phyloP scores from a whole-genome alignment of 2,888 invertebrate species.

The Microctonus aethiopoides region DNA sequence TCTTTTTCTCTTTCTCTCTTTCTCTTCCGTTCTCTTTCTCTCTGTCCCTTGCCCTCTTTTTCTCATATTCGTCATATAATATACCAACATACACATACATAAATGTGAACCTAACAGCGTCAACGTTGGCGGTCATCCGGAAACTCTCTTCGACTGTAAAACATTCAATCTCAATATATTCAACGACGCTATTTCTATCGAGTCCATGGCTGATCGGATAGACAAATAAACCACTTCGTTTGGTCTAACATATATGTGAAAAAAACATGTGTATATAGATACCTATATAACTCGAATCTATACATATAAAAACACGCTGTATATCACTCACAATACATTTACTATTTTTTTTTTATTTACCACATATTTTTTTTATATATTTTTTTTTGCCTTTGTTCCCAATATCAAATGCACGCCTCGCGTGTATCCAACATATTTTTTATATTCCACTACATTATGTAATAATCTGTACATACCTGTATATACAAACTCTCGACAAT shows the following conservation, averaged over 20 bases:
- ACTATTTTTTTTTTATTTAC: not conserved
- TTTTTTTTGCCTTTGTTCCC: not conserved
- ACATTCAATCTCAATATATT: constrained; percentile 51
- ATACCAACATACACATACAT: not conserved
- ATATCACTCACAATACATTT: not conserved
- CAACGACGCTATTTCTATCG: constrained; percentile 49
- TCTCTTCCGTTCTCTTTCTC: not conserved
- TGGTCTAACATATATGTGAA: not conserved
- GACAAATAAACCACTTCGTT: constrained; percentile 12
- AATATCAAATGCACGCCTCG: not conserved
- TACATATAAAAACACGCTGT: not conserved
- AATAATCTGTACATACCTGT: too few species aligned
- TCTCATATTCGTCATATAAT: not conserved
- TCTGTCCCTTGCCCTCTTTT: not conserved
- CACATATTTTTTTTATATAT: not conserved
- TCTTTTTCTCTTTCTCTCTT: not conserved
- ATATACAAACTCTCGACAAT: too few species aligned
- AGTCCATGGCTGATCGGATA: not conserved
- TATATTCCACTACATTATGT: too few species aligned
- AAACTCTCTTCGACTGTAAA: constrained; percentile 55
- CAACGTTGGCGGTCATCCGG: constrained; percentile 2
- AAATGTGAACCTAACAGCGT: not conserved
- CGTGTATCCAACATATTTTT: not conserved
- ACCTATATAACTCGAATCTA: not conserved
- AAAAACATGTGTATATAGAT: not conserved